These are phyloP conservation scores for Lobophora halterata DNA, from an alignment of 2,888 invertebrate species.

Conservation along the genomic window DNA sequence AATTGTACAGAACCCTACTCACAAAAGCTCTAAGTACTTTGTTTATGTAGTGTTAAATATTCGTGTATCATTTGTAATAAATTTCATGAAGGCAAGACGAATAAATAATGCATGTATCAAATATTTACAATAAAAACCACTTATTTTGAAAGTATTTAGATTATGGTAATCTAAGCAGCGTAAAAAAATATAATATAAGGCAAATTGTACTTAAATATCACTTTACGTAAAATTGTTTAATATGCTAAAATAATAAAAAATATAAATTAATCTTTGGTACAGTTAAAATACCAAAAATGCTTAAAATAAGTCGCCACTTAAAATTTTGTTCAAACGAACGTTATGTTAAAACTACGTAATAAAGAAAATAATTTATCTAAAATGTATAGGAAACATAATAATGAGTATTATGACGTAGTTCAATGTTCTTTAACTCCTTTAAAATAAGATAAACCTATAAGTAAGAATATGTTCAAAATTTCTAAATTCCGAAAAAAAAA, in stretches of 20 bases:
- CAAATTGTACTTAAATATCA: constrained; percentile 29
- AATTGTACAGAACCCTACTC: too few relatives aligned
- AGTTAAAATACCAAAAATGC: constrained; percentile 26
- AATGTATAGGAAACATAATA: constrained; percentile 51
- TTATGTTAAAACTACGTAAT: constrained; percentile 1
- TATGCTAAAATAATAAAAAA: constrained; percentile 9
- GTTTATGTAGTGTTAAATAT: too few relatives aligned
- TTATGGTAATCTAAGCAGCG: constrained; percentile 39
- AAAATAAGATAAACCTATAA: too few relatives aligned
- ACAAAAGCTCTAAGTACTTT: too few relatives aligned
- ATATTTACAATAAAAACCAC: constrained; percentile 35
- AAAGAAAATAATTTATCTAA: too few relatives aligned
- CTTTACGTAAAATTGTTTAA: constrained; percentile 17
- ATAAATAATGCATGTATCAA: constrained; percentile 33
- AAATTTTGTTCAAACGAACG: constrained; percentile 4
- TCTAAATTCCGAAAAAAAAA: too few relatives aligned
- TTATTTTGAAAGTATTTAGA: constrained; percentile 37
- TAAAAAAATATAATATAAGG: constrained; percentile 40
- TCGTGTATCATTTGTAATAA: too few relatives aligned
- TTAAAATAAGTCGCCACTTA: constrained; percentile 28
- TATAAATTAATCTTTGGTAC: constrained; percentile 22
- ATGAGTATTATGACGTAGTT: constrained; percentile 55
- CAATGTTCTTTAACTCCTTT: background rate
- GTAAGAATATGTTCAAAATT: too few relatives aligned
- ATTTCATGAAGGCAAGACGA: constrained; percentile 21